Evolutionary conservation across 2,888 invertebrate genomes (phyloP), one percentile per base, ranked within the genome.

Genomic region (Heliconius ismenius): DNA sequence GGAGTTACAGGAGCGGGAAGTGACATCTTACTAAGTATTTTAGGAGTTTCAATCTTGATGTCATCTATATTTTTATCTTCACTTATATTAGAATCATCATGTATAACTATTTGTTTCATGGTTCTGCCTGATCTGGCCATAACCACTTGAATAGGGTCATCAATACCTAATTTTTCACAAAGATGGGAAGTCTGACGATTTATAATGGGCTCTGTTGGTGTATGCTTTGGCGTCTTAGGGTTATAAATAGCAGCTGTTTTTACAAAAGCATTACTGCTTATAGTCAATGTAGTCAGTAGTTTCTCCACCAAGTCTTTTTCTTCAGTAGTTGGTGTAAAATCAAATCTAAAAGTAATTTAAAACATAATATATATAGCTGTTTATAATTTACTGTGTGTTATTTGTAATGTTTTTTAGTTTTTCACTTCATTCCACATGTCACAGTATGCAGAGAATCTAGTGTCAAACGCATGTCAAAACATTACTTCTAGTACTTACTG

Each of bases 251-350:
- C 95, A 2, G 96, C 97, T 18, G 98, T 98, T 82, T 93, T 95
- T 26, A 93, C 93, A 92, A 99, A 99, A 90, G 97, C 97, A 0
- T 95, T 90, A 0, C 98, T 98, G 76, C 82, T 86, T 76, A 99
- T 95, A 68, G 87, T 89, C 72, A 98, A 94, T 74, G 95, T 93
- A 60, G 95, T 94, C 86, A 99, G 96, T 86, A 96, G 95, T 65
- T 93, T 90, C 1, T 94, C 84, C 9, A 98, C 91, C 26, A 92
- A 89, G 26, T 95, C 91, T 80, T 97, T 96, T 86, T 99, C 98
- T 77, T 96, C 96, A 73, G 95, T 90, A 10, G 96, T 96, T 28
- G 98, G 98, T 73, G 95, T 95, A 86, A 97, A 98, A 80, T 95
- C 91, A 92, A 95, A 96, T 84, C 97, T 97, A 87, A 92, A 68